These are phyloP conservation scores for Crambe crambe DNA, from an alignment of 37 sponge, comb jelly and placozoan genomes.

Conservation along the genomic window DNA sequence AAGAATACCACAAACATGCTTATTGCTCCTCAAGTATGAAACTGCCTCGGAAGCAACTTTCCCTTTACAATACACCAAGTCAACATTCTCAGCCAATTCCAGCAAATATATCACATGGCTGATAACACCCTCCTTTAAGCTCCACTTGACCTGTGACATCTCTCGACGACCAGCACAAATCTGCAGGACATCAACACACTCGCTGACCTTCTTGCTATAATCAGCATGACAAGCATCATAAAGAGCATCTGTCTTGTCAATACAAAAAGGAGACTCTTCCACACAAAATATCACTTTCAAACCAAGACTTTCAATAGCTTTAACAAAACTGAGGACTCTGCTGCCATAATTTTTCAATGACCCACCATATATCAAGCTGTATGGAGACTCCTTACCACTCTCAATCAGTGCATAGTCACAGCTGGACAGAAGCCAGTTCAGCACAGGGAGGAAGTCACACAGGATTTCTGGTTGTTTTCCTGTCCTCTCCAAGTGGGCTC, in stretches of 20 bases:
- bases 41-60: conserved; percentile 25
- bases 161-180: conserved; percentile 36
- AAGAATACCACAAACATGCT: conserved; percentile 51
- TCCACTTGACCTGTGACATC: neutral
- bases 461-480: conserved; percentile 34
- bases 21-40: conserved; percentile 8
- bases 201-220: neutral
- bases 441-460: conserved; percentile 21
- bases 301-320: conserved; percentile 19
- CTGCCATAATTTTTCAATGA: conserved; percentile 17
- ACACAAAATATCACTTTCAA: conserved; percentile 62
- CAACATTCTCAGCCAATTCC: neutral
- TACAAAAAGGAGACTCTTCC: conserved; percentile 14
- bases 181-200: conserved; percentile 18
- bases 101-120: conserved; percentile 11
- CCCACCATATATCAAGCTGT: conserved; percentile 40
- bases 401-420: conserved; percentile 1
- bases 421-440: conserved; percentile 18
- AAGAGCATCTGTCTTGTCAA: neutral
- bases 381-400: conserved; percentile 32
- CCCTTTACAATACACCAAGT: conserved; percentile 33
- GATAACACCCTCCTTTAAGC: neutral
- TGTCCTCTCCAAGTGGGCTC: neutral
- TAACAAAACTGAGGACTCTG: conserved; percentile 41
- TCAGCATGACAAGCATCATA: neutral